These are phyloP conservation scores for Diorhabda elongata DNA, from an alignment of 1,140 invertebrate genomes.

Conservation along the genomic window DNA sequence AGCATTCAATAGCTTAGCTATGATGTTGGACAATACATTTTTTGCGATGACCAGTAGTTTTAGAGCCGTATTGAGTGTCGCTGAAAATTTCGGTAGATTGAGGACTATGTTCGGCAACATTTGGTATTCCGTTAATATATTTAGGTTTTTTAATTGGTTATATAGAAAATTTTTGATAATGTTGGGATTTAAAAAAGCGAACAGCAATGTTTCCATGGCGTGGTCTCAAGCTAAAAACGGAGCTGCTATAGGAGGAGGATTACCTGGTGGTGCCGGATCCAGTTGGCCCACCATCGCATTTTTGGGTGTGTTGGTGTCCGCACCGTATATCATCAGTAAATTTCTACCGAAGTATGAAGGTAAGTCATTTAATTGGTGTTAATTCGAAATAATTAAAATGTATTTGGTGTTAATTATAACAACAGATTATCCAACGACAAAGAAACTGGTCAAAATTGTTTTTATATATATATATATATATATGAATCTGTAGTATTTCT, in stretches of 20 bases:
- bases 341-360: slow-evolving; percentile 57
- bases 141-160: slow-evolving; percentile 74
- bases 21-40: slow-evolving; percentile 96
- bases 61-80: slow-evolving; percentile 88
- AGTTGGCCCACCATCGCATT: slow-evolving; percentile 76
- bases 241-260: slow-evolving; percentile 51
- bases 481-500: background rate
- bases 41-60: slow-evolving; percentile 93
- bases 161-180: slow-evolving; percentile 68
- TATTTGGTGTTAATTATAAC: background rate
- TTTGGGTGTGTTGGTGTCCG: slow-evolving; percentile 79
- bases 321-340: slow-evolving; percentile 89
- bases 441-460: background rate
- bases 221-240: slow-evolving; percentile 56
- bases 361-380: slow-evolving; percentile 16
- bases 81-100: slow-evolving; percentile 86
- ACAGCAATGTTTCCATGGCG: slow-evolving; percentile 43
- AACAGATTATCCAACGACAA: background rate
- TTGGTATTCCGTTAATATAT: slow-evolving; percentile 77
- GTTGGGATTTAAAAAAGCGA: slow-evolving; percentile 54
- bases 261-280: slow-evolving; percentile 45
- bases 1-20: slow-evolving; percentile 87
- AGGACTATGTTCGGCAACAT: slow-evolving; percentile 78
- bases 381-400: background rate
- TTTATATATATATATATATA: background rate